Base-by-base conservation (phyloP, 2,797 vertebrate species). In the Liparis tanakae region DNA sequence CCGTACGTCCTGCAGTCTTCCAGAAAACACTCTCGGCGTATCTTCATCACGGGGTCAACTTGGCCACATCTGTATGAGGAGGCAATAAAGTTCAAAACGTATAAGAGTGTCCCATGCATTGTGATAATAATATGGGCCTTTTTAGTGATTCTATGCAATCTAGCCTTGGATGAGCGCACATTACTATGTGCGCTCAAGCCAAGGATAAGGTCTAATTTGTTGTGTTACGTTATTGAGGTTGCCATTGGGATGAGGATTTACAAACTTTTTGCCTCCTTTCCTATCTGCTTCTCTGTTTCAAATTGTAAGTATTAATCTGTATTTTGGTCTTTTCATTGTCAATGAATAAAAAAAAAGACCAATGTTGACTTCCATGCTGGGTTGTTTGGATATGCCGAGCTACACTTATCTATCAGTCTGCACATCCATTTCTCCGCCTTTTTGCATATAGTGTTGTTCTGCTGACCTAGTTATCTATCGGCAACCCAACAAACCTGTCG, bases 11-110 rank as follows among this genome's bases (percentile, higher is more conserved):
- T n/a, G 25, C 33, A 63, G 51, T 71, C 58, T 65, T 67, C 39
- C n/a, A 75, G 46, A 68, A 76, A 39, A 76, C 71, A 51, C 68
- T 25, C 43, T 33, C 33, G 22, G 67, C 63, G 70, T 81, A 48
- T 48, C 44, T 66, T 34, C 37, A 86, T 70, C 87, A 88, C 65
- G 75, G 73, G 82, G 83, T 82, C 71, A 86, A 36, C 76, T 39
- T 12, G 5, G 10, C 7, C 65, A 80, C 67, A 83, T 80, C 55
- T 84, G 65, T 74, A 72, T 60, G 84, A 60, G 60, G 33, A 66
- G 6, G 33, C 0, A 0, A 48, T 55, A 65, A 78, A 80, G 76
- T 78, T 46, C 51, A 76, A 64, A 43, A 25, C 53, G 65, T 67
- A 64, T 70, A 73, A 79, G 55, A 65, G 65, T 75, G 7, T 79